These are phyloP conservation scores for Threskiornis aethiopicus DNA, from an alignment of 2,797 vertebrate genomes.

Conservation along the genomic window DNA sequence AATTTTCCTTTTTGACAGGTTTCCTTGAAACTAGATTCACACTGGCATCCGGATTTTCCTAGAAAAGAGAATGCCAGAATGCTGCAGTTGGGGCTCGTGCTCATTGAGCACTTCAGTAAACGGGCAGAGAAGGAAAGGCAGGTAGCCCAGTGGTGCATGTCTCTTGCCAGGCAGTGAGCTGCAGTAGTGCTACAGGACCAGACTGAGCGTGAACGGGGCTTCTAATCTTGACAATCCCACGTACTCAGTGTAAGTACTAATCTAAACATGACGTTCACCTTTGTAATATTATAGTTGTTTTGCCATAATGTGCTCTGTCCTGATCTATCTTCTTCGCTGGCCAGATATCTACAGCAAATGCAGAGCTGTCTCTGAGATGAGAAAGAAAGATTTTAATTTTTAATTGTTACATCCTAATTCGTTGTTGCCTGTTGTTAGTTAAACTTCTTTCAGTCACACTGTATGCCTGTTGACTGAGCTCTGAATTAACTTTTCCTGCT, in stretches of 20 bases:
- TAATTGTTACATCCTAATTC: neutral
- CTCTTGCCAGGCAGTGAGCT: neutral
- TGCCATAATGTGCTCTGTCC: neutral
- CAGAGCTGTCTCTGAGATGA: neutral
- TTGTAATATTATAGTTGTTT: neutral
- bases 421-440: neutral
- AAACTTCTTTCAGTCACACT: neutral
- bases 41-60: neutral
- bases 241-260: neutral
- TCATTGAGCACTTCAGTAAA: neutral
- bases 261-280: neutral
- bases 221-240: neutral
- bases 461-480: neutral
- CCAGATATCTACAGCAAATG: neutral
- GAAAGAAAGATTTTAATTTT: neutral
- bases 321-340: neutral
- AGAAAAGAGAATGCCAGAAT: neutral
- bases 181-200: neutral
- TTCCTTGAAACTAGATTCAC: neutral
- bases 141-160: neutral
- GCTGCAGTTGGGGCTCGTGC: neutral
- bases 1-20: neutral
- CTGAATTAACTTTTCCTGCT: neutral
- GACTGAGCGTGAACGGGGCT: neutral
- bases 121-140: neutral